Evolutionary conservation across 2,113 vertebrate genomes (phyloP), one percentile per base, ranked within the genome.

Genomic region (cat (Felis catus)): DNA sequence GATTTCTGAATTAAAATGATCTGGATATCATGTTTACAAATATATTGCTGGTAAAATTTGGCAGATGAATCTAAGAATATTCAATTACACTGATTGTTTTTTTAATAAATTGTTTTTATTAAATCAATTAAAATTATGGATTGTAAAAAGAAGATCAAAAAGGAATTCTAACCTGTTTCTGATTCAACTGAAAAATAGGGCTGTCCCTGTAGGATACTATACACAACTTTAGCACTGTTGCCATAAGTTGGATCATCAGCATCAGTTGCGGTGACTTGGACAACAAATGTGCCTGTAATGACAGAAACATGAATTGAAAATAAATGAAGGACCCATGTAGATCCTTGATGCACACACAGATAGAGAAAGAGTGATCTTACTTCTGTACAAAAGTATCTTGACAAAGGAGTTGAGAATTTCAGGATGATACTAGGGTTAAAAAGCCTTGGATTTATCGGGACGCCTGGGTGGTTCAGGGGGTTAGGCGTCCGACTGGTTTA

Each of bases 121-220:
- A 61, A 61, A 23, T 61, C 58, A 98, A 97, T 98, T 98, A 95
- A 97, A 98, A 98, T 98, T 97, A 98, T 23, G 97, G 97, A 82
- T 48, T 94, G 86, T 97, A 84, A 97, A 0, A 91, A 81, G 97
- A 97, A 97, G 97, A 98, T 89, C 95, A 92, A 96, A 95, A 97
- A 98, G 45, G 92, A 97, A 96, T 91, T 94, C 99, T 98, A 95
- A 99, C 99, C 99, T 98, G 99, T 99, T 89, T 99, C 99, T 2
- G 99, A 99, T 97, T 99, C 99, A 3, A 99, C 99, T 0, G 99
- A 99, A 98, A 99, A 99, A 98, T 99, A 99, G 7, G 99, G 99
- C 97, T 99, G 99, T n/a, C 99, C 99, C 98, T 99, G 99, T 78
- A 99, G 99, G 98, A 99, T 99, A 98, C 99, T 99, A 97, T 99